phyloP scores from a whole-genome alignment of 1,140 invertebrate genomes.

The Ips nitidus region DNA sequence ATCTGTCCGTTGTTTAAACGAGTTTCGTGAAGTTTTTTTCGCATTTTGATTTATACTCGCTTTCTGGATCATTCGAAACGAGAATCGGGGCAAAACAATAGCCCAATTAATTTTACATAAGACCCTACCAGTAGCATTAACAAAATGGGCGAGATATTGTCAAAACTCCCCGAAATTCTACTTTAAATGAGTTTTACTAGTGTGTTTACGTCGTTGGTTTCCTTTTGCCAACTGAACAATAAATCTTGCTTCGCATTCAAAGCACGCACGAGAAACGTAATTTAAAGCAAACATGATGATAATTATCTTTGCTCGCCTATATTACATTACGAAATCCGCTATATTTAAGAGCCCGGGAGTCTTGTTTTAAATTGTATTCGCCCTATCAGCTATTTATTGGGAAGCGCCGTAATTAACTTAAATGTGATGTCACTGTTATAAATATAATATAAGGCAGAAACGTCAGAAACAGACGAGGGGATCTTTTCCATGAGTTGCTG shows the following conservation, averaged over 20 bases:
- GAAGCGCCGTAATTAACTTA: too few relatives aligned
- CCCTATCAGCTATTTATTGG: too few relatives aligned
- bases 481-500: too few relatives aligned
- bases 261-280: conserved; percentile 17
- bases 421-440: too few relatives aligned
- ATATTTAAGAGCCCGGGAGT: neutral
- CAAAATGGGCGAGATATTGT: neutral
- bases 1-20: neutral
- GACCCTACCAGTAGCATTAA: neutral
- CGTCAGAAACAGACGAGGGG: too few relatives aligned
- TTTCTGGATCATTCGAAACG: too few relatives aligned
- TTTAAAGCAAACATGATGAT: conserved; percentile 16
- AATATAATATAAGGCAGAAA: too few relatives aligned
- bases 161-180: neutral
- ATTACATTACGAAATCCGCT: conserved; percentile 12
- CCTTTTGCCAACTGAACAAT: conserved; percentile 4
- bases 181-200: conserved; percentile 2
- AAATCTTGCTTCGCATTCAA: conserved; percentile 10
- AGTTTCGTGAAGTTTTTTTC: neutral
- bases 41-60: neutral
- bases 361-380: too few relatives aligned
- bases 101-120: conserved; percentile 1
- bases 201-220: conserved; percentile 4
- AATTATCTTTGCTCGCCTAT: conserved; percentile 8
- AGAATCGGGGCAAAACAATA: too few relatives aligned